These are phyloP conservation scores for Napeogenes inachia DNA, from an alignment of 2,888 invertebrate genomes.

Conservation along the genomic window DNA sequence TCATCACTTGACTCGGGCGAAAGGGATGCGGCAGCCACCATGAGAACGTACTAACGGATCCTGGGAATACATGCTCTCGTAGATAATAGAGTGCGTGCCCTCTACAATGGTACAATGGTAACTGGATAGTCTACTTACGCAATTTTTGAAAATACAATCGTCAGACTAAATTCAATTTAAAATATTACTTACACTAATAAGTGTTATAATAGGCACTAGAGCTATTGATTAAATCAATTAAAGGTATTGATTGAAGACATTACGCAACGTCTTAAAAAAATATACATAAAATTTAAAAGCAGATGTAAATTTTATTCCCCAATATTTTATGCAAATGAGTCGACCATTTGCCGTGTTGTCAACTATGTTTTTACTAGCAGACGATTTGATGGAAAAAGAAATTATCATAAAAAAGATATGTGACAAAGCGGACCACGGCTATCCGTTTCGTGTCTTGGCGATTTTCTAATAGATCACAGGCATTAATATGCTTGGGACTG, in stretches of 20 bases:
- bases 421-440: constrained; percentile 51
- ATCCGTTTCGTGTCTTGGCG: constrained; percentile 52
- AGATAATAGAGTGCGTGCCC: constrained; percentile 43
- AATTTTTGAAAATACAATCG: constrained; percentile 13
- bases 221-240: background rate
- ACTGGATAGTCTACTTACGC: constrained; percentile 43
- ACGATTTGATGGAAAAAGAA: constrained; percentile 50
- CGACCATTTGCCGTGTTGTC: constrained; percentile 39
- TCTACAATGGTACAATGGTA: constrained; percentile 51
- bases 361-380: constrained; percentile 40
- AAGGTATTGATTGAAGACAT: background rate
- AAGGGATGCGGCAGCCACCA: constrained; percentile 66
- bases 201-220: background rate
- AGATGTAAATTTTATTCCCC: constrained; percentile 41
- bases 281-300: constrained; percentile 26
- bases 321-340: constrained; percentile 47
- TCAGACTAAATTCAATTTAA: background rate
- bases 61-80: constrained; percentile 58
- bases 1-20: constrained; percentile 73
- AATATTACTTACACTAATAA: background rate
- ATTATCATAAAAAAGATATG: constrained; percentile 59
- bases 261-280: constrained; percentile 11
- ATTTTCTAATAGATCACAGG: constrained; percentile 76
- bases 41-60: constrained; percentile 66
- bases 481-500: constrained; percentile 69